These are phyloP conservation scores for Ooceraea biroi DNA, from an alignment of 1,140 invertebrate genomes.

Conservation along the genomic window DNA sequence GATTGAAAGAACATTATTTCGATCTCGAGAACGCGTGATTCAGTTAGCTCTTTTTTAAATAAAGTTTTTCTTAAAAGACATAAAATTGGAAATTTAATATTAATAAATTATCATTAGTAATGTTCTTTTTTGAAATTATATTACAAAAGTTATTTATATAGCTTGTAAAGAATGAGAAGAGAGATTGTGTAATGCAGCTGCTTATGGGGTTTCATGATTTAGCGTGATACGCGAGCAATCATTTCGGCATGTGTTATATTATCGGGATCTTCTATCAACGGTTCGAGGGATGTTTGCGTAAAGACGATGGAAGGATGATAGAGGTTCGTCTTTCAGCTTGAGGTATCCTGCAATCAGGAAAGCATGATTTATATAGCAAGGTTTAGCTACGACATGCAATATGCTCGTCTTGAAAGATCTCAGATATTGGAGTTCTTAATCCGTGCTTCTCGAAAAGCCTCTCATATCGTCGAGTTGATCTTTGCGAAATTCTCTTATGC, in stretches of 20 bases:
- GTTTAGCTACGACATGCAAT: slow-evolving; percentile 57
- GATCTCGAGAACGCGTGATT: too few relatives aligned
- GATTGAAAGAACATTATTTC: too few relatives aligned
- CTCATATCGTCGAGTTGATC: slow-evolving; percentile 36
- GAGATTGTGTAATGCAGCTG: not conserved
- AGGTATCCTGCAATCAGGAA: slow-evolving; percentile 44
- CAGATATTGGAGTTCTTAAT: slow-evolving; percentile 72
- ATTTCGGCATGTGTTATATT: not conserved
- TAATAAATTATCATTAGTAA: not conserved
- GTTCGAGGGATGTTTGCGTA: slow-evolving; percentile 28
- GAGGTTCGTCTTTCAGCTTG: slow-evolving; percentile 21
- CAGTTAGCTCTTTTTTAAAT: too few relatives aligned
- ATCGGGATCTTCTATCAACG: not conserved
- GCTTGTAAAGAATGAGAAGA: not conserved
- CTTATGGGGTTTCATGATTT: not conserved
- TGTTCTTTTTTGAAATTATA: not conserved
- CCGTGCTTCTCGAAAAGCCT: slow-evolving; percentile 26
- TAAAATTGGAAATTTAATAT: not conserved
- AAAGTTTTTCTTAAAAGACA: not conserved
- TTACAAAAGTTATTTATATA: slow-evolving; percentile 11
- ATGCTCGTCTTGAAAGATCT: slow-evolving; percentile 48
- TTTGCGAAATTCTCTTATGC: not conserved
- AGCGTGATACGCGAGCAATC: not conserved
- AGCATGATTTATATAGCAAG: slow-evolving; percentile 31
- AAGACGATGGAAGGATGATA: slow-evolving; percentile 16